phyloP scores from a whole-genome alignment of 2,888 invertebrate genomes.

The Eupithecia pulchellata region DNA sequence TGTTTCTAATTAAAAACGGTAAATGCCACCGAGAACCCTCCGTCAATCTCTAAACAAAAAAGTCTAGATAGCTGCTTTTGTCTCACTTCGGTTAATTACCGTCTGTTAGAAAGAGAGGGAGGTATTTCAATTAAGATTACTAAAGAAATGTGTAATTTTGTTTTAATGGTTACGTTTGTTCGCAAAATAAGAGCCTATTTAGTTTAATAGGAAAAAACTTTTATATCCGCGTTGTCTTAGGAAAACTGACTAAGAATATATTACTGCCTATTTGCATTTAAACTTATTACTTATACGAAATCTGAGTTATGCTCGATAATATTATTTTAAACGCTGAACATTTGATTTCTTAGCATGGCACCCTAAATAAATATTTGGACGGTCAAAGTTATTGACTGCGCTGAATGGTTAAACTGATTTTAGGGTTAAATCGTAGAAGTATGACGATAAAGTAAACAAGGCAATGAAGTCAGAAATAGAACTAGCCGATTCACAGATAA shows the following conservation, averaged over 20 bases:
- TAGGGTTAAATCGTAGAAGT: too few relatives aligned
- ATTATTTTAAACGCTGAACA: constrained; percentile 10
- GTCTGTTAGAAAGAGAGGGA: constrained; percentile 48
- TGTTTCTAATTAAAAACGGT: constrained; percentile 59
- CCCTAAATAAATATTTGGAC: constrained; percentile 13
- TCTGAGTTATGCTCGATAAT: constrained; percentile 1
- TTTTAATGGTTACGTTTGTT: constrained; percentile 51
- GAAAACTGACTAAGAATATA: not conserved
- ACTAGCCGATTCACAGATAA: not conserved
- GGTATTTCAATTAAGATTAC: constrained; percentile 59
- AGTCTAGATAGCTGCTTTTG: constrained; percentile 48
- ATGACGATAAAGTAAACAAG: constrained; percentile 3
- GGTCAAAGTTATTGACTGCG: constrained; percentile 10
- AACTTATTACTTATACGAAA: not conserved
- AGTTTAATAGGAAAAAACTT: not conserved
- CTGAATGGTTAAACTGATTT: constrained; percentile 5
- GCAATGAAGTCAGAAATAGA: not conserved
- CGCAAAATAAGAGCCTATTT: constrained; percentile 41
- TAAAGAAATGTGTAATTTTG: constrained; percentile 60
- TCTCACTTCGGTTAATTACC: constrained; percentile 48
- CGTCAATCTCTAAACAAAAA: constrained; percentile 60
- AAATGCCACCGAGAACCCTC: constrained; percentile 54
- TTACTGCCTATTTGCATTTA: not conserved
- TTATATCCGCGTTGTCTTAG: not conserved
- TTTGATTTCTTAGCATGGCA: constrained; percentile 10